These are phyloP conservation scores for Poecilia gillii DNA, from an alignment of 2,797 vertebrate genomes.

Conservation along the genomic window DNA sequence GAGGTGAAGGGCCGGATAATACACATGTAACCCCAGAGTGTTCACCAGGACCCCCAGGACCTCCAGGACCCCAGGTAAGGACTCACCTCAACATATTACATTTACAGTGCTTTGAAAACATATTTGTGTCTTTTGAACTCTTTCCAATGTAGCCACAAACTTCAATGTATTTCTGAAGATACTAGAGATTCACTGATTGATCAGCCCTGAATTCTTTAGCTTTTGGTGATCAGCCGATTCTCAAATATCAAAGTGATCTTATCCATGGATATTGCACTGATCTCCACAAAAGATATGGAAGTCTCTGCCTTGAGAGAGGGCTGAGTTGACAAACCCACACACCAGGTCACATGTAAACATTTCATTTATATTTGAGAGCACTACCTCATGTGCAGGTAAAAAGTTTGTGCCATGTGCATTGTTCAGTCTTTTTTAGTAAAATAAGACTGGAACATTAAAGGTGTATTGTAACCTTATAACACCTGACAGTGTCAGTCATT, in stretches of 20 bases:
- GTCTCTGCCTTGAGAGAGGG: neutral
- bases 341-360: neutral
- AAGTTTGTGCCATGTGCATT: neutral
- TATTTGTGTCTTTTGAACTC: neutral
- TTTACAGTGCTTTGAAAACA: neutral
- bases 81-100: neutral
- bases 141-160: neutral
- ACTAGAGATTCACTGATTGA: neutral
- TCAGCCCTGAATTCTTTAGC: neutral
- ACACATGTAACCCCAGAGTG: conserved; percentile 61
- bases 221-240: neutral
- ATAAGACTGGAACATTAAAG: neutral
- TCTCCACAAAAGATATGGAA: neutral
- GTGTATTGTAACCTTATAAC: neutral
- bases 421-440: neutral
- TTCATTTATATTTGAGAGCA: too few relatives aligned
- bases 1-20: conserved; percentile 34
- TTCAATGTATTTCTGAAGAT: neutral
- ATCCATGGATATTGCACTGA: neutral
- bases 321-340: neutral
- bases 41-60: conserved; percentile 79
- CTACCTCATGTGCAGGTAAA: neutral
- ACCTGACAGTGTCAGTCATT: too few relatives aligned
- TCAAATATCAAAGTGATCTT: neutral
- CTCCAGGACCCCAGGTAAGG: conserved; percentile 82